Evolutionary conservation across 2,888 invertebrate species (phyloP), one percentile per base, ranked within the genome.

Genomic region (Bugula neritina): DNA sequence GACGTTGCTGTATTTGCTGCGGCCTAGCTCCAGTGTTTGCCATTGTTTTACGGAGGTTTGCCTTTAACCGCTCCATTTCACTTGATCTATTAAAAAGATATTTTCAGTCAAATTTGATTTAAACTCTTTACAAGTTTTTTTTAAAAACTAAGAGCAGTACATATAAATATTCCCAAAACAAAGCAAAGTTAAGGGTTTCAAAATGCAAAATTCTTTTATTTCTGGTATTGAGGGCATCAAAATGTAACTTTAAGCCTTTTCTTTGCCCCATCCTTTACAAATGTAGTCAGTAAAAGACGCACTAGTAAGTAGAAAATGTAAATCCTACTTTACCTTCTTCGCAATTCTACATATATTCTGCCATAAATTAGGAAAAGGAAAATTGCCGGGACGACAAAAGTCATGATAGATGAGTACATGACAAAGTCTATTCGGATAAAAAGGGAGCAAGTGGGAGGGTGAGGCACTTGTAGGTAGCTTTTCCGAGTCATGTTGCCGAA

Each of bases 361-460:
- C 82, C 77, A 74, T 84, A 84, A 35, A 84, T 76, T 73, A 82
- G 80, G 2, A 81, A 75, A 78, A 84, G 83, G 52, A 84, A 76
- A 70, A 80, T 75, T 54, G 81, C 79, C 17, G 84, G 84, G 31
- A 84, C 78, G 72, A 82, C 80, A 75, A 84, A 84, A 0, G 84
- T 84, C 3, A 83, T 82, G 73, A 80, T 78, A 1, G 83, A 82
- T 1, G 83, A 83, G 75, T 84, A 84, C 1, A 84, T 75, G 5
- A 84, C 84, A 72, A 83, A 84, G 71, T 81, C 80, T 54, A 79
- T 77, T 1, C 79, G 79, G 72, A 79, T 77, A 75, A 83, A 84
- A 34, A 84, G 75, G 5, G 82, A 76, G 75, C 84, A 84, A 25
- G 80, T 75, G 71, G 81, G 77, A 17, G 77, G 77, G 0, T 71